phyloP scores from a whole-genome alignment of 2,888 invertebrate species.

The Cabera pusaria region DNA sequence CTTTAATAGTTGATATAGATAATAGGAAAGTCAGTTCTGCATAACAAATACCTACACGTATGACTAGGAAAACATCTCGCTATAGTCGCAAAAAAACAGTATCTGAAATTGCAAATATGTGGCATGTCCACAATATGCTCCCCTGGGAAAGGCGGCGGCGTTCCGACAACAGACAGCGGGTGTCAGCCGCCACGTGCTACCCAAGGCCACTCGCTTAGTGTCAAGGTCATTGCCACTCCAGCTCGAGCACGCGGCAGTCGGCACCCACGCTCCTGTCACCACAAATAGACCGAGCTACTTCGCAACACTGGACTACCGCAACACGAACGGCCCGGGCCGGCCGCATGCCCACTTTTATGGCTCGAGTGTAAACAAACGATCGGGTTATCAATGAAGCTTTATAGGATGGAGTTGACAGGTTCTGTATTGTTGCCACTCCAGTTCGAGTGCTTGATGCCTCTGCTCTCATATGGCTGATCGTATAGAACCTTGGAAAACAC shows the following conservation, averaged over 20 bases:
- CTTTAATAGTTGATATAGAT: too few species aligned
- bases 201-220: slow-evolving; percentile 84
- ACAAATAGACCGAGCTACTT: slow-evolving; percentile 80
- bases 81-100: slow-evolving; percentile 20
- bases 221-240: slow-evolving; percentile 84
- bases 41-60: too few species aligned
- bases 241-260: slow-evolving; percentile 80
- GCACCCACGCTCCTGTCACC: slow-evolving; percentile 82
- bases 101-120: slow-evolving; percentile 44
- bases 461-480: too few species aligned
- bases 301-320: slow-evolving; percentile 65
- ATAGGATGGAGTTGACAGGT: slow-evolving; percentile 7
- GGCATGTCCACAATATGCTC: slow-evolving; percentile 78
- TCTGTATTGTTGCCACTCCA: not conserved
- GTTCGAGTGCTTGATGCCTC: not conserved
- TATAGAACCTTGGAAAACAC: too few species aligned
- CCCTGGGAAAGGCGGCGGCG: slow-evolving; percentile 83
- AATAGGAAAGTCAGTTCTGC: too few species aligned
- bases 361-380: slow-evolving; percentile 22
- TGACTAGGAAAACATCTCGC: too few species aligned
- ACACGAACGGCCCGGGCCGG: slow-evolving; percentile 50
- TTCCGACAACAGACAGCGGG: slow-evolving; percentile 82
- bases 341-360: slow-evolving; percentile 35
- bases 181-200: slow-evolving; percentile 83
- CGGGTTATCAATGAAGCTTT: slow-evolving; percentile 19